Evolutionary conservation across 2,797 vertebrate genomes (phyloP).

Genomic region (Brachyalestes nurse): DNA sequence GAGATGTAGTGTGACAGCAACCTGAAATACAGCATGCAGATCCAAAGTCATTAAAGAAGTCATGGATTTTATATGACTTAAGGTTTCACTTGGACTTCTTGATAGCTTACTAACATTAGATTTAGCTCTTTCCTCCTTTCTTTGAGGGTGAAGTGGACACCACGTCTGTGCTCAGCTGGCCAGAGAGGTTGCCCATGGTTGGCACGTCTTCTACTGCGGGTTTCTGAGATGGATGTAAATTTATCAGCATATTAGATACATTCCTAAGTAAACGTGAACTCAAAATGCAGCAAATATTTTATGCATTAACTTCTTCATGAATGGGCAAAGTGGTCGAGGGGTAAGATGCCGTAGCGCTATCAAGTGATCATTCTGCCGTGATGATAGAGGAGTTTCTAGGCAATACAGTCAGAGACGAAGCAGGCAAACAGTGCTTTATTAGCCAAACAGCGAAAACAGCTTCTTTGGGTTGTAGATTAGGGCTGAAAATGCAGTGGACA

Average conservation of each 20-base stretch:
- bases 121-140: conserved; percentile 75
- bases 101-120: conserved; percentile 18
- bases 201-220: conserved; percentile 63
- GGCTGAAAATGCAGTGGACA: too few relatives aligned
- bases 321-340: not conserved
- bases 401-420: too few relatives aligned
- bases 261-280: not conserved
- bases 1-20: conserved; percentile 45
- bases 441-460: too few relatives aligned
- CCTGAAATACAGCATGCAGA: conserved; percentile 63
- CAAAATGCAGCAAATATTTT: not conserved
- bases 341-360: not conserved
- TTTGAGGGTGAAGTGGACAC: conserved; percentile 64
- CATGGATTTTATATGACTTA: too few relatives aligned
- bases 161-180: conserved; percentile 70
- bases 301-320: not conserved
- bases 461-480: too few relatives aligned
- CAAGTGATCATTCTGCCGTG: too few relatives aligned
- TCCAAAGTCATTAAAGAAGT: not conserved
- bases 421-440: too few relatives aligned
- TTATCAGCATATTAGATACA: not conserved
- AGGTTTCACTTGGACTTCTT: not conserved
- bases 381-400: too few relatives aligned
- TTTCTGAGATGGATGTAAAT: conserved; percentile 65
- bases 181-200: conserved; percentile 54